These are phyloP conservation scores for Cydia amplana DNA, from an alignment of 1,140 invertebrate species.

Conservation along the genomic window DNA sequence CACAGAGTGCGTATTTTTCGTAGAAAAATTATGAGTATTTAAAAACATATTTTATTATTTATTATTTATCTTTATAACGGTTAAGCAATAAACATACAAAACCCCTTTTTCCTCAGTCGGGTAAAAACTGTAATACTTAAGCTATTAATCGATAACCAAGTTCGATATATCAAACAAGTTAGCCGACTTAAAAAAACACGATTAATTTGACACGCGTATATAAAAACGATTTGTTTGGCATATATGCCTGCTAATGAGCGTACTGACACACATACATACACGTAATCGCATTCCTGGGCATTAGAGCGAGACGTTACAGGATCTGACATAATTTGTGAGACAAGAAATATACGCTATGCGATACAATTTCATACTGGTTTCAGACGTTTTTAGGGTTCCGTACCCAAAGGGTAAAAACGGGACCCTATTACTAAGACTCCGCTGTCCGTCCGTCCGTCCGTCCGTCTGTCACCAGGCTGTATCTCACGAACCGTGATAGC, in stretches of 20 bases:
- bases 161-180: background rate
- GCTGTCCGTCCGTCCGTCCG: no score
- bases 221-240: background rate
- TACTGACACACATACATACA: constrained; percentile 16
- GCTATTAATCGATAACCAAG: background rate
- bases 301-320: constrained; percentile 6
- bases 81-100: background rate
- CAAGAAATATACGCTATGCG: background rate
- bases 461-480: no score
- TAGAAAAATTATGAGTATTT: no score
- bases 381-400: no score
- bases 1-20: no score
- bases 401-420: no score
- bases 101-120: background rate
- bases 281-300: background rate
- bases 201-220: background rate
- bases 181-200: background rate
- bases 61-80: no score
- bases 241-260: background rate
- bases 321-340: constrained; percentile 16
- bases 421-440: no score
- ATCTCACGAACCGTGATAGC: no score
- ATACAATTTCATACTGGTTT: no score
- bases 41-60: no score
- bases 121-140: background rate